These are phyloP conservation scores for Epizoanthus rinbou DNA, from an alignment of 92 coral and sea anemone genomes.

Conservation along the genomic window DNA sequence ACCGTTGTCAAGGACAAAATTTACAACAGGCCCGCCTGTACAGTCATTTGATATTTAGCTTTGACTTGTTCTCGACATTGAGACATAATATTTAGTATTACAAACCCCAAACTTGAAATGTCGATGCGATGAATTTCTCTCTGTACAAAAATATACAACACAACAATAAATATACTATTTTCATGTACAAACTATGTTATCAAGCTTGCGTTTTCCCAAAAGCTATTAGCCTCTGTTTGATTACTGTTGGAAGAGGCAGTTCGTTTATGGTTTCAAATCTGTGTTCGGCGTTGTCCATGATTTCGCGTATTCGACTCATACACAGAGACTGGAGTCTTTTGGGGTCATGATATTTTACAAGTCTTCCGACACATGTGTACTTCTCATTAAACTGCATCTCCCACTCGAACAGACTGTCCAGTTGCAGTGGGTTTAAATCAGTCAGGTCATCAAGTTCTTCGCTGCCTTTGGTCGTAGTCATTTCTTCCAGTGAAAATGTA, in stretches of 20 bases:
- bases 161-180: conserved; percentile 30
- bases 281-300: conserved; percentile 12
- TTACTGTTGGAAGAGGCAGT: conserved; percentile 53
- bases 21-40: conserved; percentile 41
- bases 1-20: background rate
- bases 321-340: conserved; percentile 72
- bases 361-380: conserved; percentile 79
- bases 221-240: conserved; percentile 25
- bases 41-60: background rate
- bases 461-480: conserved; percentile 35
- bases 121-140: conserved; percentile 5
- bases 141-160: conserved; percentile 15
- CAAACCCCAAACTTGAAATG: background rate
- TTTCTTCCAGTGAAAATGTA: conserved; percentile 68
- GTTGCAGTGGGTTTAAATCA: conserved; percentile 84
- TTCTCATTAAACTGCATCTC: conserved; percentile 86
- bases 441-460: conserved; percentile 74
- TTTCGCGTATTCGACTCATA: conserved; percentile 50
- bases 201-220: conserved; percentile 4
- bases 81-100: background rate
- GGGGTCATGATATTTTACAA: conserved; percentile 83
- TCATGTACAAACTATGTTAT: conserved; percentile 12
- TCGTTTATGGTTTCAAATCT: conserved; percentile 15
- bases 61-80: background rate
- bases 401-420: conserved; percentile 83